Evolutionary conservation across 2,797 vertebrate species (phyloP).

Genomic region (Lophotriccus pileatus): DNA sequence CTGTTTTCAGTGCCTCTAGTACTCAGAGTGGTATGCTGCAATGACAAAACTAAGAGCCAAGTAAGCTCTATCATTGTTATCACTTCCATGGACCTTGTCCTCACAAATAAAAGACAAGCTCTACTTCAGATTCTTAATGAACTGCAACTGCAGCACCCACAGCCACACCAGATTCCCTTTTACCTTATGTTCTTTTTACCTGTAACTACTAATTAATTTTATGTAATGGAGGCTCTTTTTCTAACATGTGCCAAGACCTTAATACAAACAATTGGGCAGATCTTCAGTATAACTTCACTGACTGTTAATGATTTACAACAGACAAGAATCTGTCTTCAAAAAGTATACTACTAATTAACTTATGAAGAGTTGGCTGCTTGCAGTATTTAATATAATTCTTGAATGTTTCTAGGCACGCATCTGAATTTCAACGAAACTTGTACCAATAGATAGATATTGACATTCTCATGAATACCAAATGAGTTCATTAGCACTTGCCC

Average conservation of each 20-base stretch:
- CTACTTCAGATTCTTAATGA: neutral
- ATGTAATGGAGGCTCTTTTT: neutral
- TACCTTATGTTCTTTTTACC: neutral
- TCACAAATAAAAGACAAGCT: neutral
- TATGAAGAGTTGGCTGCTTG: neutral
- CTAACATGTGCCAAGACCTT: neutral
- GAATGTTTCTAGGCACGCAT: neutral
- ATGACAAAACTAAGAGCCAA: neutral
- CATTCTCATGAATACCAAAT: conserved; percentile 43
- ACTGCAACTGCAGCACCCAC: neutral
- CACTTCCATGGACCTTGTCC: neutral
- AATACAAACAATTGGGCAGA: neutral
- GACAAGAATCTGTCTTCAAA: conserved; percentile 7
- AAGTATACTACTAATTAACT: conserved; percentile 25
- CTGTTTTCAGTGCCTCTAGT: neutral
- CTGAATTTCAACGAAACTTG: conserved; percentile 36
- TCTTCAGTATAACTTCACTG: neutral
- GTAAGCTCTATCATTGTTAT: neutral
- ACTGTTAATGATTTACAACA: conserved; percentile 14
- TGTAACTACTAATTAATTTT: neutral
- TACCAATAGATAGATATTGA: conserved; percentile 18
- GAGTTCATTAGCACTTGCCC: conserved; percentile 11
- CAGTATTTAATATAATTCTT: conserved; percentile 30
- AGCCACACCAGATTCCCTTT: neutral
- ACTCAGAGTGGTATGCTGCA: neutral